Base-by-base conservation (phyloP, 35 echinoderm and acorn worm genomes). In the Antedon bifida region DNA sequence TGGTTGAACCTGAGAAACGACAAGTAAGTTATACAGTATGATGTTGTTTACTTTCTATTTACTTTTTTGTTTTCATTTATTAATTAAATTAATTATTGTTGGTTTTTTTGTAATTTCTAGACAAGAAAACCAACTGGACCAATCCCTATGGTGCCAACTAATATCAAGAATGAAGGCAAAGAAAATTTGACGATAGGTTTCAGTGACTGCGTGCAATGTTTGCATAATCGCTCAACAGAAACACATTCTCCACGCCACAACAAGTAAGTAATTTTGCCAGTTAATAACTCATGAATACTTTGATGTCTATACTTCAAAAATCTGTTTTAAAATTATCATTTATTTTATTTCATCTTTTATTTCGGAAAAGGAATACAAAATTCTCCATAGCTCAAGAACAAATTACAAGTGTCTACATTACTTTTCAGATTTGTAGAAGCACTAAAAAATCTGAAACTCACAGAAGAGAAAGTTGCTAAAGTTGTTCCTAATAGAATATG, bases 401-500 rank as follows among this genome's bases (percentile, higher is more conserved):
- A 28, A 8, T 32, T 42, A 42, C 38, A 42, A 14, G 38, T 42
- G 38, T 19, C 5, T 31, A 26, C 64, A 30, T 5, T 33, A 75
- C 30, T 34, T 78, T 19, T 39, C 5, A 84, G 80, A 3, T 81
- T 88, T 31, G 39, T 81, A 32, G 79, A 35, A 51, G 30, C 34
- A 21, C 75, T 91, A 0, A 76, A 86, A 30, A 84, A 83, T 19
- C 56, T 97, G 85, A 90, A 51, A 36, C 36, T 92, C 17, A 86
- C 73, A 16, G 45, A 84, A 42, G 75, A 79, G 23, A 30, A 51
- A 14, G 45, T 97, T 7, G 94, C 94, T 44, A 97, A 97, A 79
- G 94, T 97, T 30, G 89, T 90, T 0, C 90, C 77, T 26, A 34
- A 89, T 9, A 81, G 90, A 34, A 77, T 92, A 21, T 90, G 87